phyloP scores from a whole-genome alignment of 2,888 invertebrate species.

The Lamellibrachia satsuma region DNA sequence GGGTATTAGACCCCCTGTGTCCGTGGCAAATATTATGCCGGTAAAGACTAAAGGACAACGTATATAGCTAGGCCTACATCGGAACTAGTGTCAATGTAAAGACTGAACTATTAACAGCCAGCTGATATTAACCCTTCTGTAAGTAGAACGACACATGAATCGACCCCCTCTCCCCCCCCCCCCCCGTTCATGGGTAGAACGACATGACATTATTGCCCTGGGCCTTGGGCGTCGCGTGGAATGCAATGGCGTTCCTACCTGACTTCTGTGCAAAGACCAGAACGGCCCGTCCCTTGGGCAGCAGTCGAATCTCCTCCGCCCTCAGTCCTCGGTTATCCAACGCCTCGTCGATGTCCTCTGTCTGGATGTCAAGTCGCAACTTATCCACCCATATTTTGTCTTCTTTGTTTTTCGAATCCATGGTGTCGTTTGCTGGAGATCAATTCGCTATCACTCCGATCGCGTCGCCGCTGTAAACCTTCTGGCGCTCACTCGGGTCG shows the following conservation, averaged over 20 bases:
- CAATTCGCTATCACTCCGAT: background rate
- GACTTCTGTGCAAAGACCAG: background rate
- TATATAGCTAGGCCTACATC: too few relatives aligned
- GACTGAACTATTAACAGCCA: too few relatives aligned
- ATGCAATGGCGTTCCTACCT: background rate
- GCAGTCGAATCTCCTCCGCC: background rate
- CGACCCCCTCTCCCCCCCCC: too few relatives aligned
- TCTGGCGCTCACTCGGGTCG: background rate
- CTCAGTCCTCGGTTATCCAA: background rate
- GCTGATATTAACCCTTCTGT: too few relatives aligned
- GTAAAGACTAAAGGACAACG: too few relatives aligned
- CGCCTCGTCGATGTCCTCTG: background rate
- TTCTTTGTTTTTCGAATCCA: background rate
- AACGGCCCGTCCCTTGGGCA: background rate
- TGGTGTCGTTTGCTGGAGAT: background rate
- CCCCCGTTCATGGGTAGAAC: too few relatives aligned
- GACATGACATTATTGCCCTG: too few relatives aligned
- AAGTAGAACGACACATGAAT: too few relatives aligned
- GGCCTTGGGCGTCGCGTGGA: background rate
- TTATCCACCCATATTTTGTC: background rate
- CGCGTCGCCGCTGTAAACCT: background rate
- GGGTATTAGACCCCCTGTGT: too few relatives aligned
- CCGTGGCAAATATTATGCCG: too few relatives aligned
- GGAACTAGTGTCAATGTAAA: too few relatives aligned
- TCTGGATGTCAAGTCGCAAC: background rate